Conservation (phyloP, 2,113 vertebrate genomes). For the Gambusia affinis region DNA sequence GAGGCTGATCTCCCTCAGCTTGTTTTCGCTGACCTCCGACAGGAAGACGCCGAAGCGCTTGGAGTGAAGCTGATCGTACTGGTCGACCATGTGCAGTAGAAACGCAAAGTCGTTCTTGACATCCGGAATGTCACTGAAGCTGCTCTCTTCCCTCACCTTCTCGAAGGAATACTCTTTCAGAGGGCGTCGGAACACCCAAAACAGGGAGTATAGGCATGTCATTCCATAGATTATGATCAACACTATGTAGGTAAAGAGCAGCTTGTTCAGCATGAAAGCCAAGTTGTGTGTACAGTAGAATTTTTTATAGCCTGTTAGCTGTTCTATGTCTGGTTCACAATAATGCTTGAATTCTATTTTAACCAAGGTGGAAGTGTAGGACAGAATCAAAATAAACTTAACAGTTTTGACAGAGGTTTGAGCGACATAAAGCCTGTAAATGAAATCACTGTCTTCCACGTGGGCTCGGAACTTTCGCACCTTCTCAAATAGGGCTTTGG, state of each 20-base stretch:
- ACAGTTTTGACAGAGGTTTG: conserved; percentile 94
- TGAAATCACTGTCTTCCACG: conserved; percentile 95
- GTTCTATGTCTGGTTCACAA: conserved; percentile 87
- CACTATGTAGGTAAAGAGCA: conserved; percentile 93
- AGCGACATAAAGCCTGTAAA: conserved; percentile 96
- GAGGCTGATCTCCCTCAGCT: conserved; percentile 94
- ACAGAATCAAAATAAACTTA: conserved; percentile 94
- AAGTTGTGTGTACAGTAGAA: conserved; percentile 97
- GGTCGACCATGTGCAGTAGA: conserved; percentile 98
- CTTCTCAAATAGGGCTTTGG: conserved; percentile 92
- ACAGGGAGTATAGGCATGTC: conserved; percentile 93
- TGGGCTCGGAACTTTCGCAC: conserved; percentile 93
- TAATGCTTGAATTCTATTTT: conserved; percentile 88
- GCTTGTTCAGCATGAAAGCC: conserved; percentile 95
- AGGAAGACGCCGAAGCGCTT: conserved; percentile 96
- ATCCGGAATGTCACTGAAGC: conserved; percentile 97
- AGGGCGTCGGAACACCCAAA: conserved; percentile 94
- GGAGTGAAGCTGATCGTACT: conserved; percentile 95
- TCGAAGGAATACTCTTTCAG: conserved; percentile 98
- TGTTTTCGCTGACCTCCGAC: conserved; percentile 97
- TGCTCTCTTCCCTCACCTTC: conserved; percentile 96
- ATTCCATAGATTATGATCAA: conserved; percentile 94
- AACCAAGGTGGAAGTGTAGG: conserved; percentile 92
- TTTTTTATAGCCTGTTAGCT: conserved; percentile 86
- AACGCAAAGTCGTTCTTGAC: conserved; percentile 98